Base-by-base conservation (phyloP, 2,888 invertebrate species). In the Platycheirus albimanus region DNA sequence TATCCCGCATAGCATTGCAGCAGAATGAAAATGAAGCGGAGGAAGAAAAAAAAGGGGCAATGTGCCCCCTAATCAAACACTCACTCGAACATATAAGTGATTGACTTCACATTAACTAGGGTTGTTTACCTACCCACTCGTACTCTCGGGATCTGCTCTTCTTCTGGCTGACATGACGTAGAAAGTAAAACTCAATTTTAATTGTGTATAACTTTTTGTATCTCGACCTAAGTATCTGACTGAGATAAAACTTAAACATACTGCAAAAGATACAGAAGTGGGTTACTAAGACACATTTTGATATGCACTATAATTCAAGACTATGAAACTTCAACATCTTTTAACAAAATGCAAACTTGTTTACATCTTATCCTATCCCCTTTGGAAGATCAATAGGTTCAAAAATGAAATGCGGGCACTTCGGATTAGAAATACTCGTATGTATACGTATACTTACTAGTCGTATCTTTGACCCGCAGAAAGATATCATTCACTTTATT, bases 141-240 rank as follows among this genome's bases (percentile, higher is more conserved):
- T n/a, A n/a, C 43, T 61, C 67, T 74, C n/a, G 1, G 43, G 30
- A 30, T 61, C 45, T 61, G 45, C 70, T 47, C 49, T 33, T 20
- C 49, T 41, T 56, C 28, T 19, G 41, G 45, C 58, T 52, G 66
- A 76, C 43, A 69, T 51, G 64, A 76, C 45, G 77, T 81, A 77
- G 81, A 81, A 81, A 81, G 81, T 81, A 81, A 81, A 80, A 81
- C 71, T 81, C 61, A 63, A 38, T 61, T 71, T 61, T 76, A 71
- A 66, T 71, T 77, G 71, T 61, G 61, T 58, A 47, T 28, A n/a
- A n/a, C n/a, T n/a, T n/a, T n/a, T n/a, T n/a, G 33, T 43, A 45
- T 66, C 72, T 49, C 54, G 49, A 49, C 28, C 43, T 33, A 30
- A 54, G 52, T 54, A 56, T 56, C 41, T 64, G 58, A n/a, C 15